Base-by-base conservation (phyloP, 2,113 vertebrate species). In the Scopus umbretta region DNA sequence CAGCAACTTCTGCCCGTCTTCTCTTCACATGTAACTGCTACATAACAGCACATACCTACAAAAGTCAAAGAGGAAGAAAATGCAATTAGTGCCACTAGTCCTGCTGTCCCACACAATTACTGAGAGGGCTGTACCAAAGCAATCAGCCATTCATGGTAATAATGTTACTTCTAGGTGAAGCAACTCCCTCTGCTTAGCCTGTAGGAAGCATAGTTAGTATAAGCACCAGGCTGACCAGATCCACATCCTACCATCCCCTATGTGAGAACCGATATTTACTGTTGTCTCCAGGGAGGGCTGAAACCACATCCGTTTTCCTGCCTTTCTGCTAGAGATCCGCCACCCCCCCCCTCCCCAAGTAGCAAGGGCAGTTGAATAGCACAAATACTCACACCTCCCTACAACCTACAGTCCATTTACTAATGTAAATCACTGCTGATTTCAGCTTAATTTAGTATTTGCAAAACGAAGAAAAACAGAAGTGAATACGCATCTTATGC, bases 1-100 rank as follows among this genome's bases (percentile, higher is more conserved):
- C 2, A 4, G 56, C 0, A 0, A 75, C 43, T 76, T 80, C 75
- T 21, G 26, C 50, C 52, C 0, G 38, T 67, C 66, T 94, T 85
- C 68, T 89, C 70, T 89, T 96, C 83, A 96, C 80, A 19, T 79
- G 58, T 49, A 97, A 45, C 40, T 72, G 43, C 78, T 85, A 63
- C 1, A 1, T 91, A 88, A 92, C 80, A 94, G 53, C 38, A 45
- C 96, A 97, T 96, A 95, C 94, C 96, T 97, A 91, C 19, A 86
- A 23, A 86, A 89, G 30, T 11, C 80, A 89, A 81, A 88, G n/a
- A 65, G 53, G 74, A 88, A 88, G 49, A 92, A 88, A 89, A 83
- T 13, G 21, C 12, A 36, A 9, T 78, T 62, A 92, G 36, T 13
- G 56, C n/a, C 82, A 56, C 42, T 58, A 53, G 34, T 47, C 38